Evolutionary conservation across 1,140 invertebrate genomes (phyloP), one percentile per base, ranked within the genome.

Genomic region (Papilio polytes): DNA sequence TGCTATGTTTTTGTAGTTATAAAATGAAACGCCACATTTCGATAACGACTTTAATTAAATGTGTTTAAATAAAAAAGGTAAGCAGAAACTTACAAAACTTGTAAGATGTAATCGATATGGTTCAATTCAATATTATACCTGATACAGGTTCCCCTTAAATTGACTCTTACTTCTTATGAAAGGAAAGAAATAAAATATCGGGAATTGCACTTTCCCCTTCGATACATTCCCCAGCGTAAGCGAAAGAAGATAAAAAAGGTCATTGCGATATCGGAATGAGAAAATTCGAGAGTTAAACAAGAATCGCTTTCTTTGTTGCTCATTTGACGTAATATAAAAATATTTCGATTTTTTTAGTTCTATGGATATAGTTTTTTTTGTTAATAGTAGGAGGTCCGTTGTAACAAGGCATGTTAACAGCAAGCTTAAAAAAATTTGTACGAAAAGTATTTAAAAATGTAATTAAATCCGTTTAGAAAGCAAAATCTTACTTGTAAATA

Each of bases 401-500:
- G n/a, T n/a, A n/a, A n/a, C n/a, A n/a, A n/a, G n/a, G n/a, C n/a
- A n/a, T n/a, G n/a, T n/a, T n/a, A n/a, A n/a, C n/a, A n/a, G n/a
- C n/a, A n/a, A n/a, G n/a, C n/a, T n/a, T n/a, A n/a, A n/a, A n/a
- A n/a, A n/a, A n/a, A 3, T 48, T 48, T 48, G 13, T 48, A 48
- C 9, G n/a, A 44, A 9, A 73, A 41, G 41, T 73, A n/a, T 3
- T 74, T n/a, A 36, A 66, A 31, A 15, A 74, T 41, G 31, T 9
- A 46, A 74, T 12, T 70, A 70, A 70, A 36, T 70, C 36, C 31
- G n/a, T 13, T 13, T 22, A 20, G 9, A 41, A 74, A 74, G 8
- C 73, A 74, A 74, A 48, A 74, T 83, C 85, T 80, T 81, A 94
- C 93, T 88, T 94, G 89, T 85, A 94, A 89, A 86, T 94, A 94